Conservation (phyloP, 1,140 invertebrate species). For the Aleiodes sp. region DNA sequence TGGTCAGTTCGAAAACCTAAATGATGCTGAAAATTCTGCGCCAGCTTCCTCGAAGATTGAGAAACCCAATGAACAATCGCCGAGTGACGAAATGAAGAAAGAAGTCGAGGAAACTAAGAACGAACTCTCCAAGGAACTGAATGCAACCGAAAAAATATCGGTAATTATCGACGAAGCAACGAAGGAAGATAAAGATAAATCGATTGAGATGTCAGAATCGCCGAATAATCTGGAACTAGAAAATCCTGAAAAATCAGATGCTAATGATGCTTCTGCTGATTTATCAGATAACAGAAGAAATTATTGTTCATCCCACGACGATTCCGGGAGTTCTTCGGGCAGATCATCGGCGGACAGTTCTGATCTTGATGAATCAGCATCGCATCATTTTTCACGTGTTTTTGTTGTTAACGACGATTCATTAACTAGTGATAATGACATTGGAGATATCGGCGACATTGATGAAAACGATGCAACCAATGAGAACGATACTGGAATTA, state of each 20-base stretch:
- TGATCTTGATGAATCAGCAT: constrained; percentile 72
- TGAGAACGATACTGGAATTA: constrained; percentile 19
- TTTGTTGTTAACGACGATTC: constrained; percentile 78
- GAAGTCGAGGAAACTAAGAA: too few relatives aligned
- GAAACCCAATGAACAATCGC: not conserved
- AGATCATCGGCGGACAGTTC: constrained; percentile 73
- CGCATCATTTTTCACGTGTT: constrained; percentile 76
- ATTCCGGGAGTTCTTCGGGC: constrained; percentile 66
- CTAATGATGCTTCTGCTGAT: too few relatives aligned
- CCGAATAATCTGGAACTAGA: not conserved
- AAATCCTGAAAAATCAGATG: not conserved
- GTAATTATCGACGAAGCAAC: too few relatives aligned
- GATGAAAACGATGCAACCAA: constrained; percentile 37
- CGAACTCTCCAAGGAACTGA: too few relatives aligned
- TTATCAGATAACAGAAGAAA: constrained; percentile 39
- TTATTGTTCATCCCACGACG: constrained; percentile 57
- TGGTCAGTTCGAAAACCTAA: not conserved
- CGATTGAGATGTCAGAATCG: too few relatives aligned
- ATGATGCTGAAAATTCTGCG: not conserved
- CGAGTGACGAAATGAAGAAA: not conserved
- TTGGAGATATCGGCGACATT: constrained; percentile 58
- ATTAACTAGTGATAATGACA: constrained; percentile 70
- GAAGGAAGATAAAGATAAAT: too few relatives aligned
- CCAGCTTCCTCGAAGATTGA: not conserved
- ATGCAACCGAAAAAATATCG: too few relatives aligned